These are phyloP conservation scores for Gymnoscopelus braueri DNA, from an alignment of 2,797 vertebrate species.

Conservation along the genomic window DNA sequence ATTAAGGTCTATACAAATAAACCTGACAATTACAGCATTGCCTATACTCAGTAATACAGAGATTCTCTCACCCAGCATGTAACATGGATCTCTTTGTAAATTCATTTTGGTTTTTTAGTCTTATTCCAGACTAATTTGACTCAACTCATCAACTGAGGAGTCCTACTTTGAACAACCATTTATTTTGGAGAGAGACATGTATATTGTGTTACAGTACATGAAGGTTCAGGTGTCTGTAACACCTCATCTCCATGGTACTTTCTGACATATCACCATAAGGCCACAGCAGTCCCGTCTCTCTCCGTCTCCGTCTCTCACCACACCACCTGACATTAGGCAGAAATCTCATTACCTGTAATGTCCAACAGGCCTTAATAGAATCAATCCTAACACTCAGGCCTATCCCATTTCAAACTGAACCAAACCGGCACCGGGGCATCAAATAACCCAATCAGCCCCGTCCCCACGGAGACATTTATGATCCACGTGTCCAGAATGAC, in stretches of 20 bases:
- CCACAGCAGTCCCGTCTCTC: slow-evolving; percentile 1
- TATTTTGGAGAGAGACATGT: neutral
- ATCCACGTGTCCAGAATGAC: slow-evolving; percentile 41
- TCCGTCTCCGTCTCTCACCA: slow-evolving; percentile 5
- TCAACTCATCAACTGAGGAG: neutral
- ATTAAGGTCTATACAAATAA: no score
- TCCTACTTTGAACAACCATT: neutral
- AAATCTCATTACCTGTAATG: slow-evolving; percentile 69
- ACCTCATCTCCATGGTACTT: neutral
- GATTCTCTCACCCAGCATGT: neutral
- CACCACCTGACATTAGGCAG: slow-evolving; percentile 43
- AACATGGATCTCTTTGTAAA: neutral
- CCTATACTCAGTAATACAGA: no score
- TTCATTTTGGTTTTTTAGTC: slow-evolving; percentile 1
- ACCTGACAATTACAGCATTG: no score
- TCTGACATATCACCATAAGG: neutral
- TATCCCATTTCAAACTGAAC: slow-evolving; percentile 54
- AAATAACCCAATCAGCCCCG: slow-evolving; percentile 73
- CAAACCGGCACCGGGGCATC: slow-evolving; percentile 39
- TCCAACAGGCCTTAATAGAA: slow-evolving; percentile 60
- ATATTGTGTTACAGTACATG: neutral
- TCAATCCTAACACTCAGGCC: slow-evolving; percentile 50
- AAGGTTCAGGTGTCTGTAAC: no score
- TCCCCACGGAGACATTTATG: slow-evolving; percentile 66
- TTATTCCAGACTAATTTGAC: neutral